A percentile compares a stretch with the other conserved stretches of the same genome.
Evolutionary conservation across 1,140 invertebrate genomes (phyloP).

Genomic region (Anastrepha obliqua): DNA sequence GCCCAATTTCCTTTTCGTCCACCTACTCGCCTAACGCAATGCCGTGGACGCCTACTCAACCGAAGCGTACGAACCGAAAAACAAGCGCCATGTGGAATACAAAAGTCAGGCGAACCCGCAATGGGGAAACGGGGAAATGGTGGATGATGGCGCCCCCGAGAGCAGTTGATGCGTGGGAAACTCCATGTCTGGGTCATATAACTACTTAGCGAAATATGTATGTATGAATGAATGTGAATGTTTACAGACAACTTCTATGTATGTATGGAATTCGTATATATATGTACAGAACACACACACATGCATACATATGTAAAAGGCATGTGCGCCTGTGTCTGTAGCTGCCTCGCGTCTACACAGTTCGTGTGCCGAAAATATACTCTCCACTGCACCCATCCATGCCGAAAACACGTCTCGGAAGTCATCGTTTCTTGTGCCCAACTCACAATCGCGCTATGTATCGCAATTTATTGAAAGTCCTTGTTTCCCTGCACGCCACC

Average conservation of each 20-base stretch:
- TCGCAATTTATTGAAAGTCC: background rate
- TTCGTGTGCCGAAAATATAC: slow-evolving; percentile 19
- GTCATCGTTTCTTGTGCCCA: background rate
- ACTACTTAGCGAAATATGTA: background rate
- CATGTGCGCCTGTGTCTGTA: background rate
- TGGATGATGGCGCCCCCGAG: background rate
- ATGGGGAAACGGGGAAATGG: background rate
- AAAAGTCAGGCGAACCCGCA: no score
- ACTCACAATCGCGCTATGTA: background rate
- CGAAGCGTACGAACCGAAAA: background rate
- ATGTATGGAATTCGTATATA: no score
- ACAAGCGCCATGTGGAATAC: no score
- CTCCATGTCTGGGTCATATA: slow-evolving; percentile 34
- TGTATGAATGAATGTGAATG: background rate
- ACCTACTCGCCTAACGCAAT: background rate
- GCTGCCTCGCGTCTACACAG: background rate
- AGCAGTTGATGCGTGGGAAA: slow-evolving; percentile 38
- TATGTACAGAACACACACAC: no score
- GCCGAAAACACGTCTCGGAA: background rate
- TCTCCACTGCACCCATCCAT: background rate
- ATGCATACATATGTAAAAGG: background rate
- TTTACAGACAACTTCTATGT: background rate
- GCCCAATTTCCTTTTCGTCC: background rate
- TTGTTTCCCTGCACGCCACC: background rate
- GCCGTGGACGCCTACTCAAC: background rate